Evolutionary conservation across 1,140 invertebrate species (phyloP).

Genomic region (Trachymyrmex septentrionalis): DNA sequence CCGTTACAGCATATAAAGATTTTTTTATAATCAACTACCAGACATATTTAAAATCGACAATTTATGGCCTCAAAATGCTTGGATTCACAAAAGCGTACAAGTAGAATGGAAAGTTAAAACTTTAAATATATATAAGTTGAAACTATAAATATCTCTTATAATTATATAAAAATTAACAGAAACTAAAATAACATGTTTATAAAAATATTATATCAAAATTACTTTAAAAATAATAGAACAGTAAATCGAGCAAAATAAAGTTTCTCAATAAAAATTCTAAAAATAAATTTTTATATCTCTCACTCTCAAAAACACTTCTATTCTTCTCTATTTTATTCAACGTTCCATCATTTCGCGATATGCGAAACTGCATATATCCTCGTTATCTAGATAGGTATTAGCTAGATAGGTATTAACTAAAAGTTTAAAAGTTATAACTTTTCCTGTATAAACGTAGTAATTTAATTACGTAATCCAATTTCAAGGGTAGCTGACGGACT

Average conservation of each 20-base stretch:
- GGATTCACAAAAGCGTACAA: background rate
- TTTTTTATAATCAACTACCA: constrained; percentile 21
- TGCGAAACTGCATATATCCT: background rate
- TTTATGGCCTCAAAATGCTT: constrained; percentile 2
- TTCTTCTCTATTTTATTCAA: constrained; percentile 1
- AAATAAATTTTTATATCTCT: background rate
- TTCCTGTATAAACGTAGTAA: background rate
- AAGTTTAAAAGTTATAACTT: background rate
- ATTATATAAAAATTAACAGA: background rate
- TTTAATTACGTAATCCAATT: constrained; percentile 14
- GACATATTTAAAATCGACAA: background rate
- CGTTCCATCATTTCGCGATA: background rate
- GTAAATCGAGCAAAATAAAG: background rate
- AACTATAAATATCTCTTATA: background rate
- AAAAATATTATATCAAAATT: background rate
- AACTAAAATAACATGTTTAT: background rate
- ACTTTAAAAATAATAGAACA: background rate
- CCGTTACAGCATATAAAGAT: constrained; percentile 6
- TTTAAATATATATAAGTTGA: background rate
- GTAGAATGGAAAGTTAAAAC: background rate
- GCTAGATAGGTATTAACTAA: background rate
- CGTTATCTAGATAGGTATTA: background rate
- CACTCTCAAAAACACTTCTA: background rate
- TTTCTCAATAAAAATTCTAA: background rate
- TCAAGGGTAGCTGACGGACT: background rate